A percentile compares a stretch with the other conserved stretches of the same genome.
These are phyloP conservation scores for Mormyrops boulengeri DNA, from an alignment of 2,797 vertebrate species.

Conservation along the genomic window DNA sequence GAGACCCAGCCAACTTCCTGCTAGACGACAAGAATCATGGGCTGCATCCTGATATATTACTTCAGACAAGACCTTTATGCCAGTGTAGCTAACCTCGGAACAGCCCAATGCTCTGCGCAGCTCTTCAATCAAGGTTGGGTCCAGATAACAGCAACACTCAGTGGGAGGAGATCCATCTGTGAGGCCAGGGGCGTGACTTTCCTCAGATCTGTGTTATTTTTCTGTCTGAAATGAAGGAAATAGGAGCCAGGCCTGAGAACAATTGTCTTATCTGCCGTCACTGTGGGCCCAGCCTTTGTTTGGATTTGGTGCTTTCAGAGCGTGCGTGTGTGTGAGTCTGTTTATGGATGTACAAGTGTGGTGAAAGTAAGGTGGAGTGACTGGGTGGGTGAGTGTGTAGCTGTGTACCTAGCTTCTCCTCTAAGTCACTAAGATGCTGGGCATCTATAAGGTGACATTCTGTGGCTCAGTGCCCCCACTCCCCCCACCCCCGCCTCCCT, in stretches of 20 bases:
- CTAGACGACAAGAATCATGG: not conserved
- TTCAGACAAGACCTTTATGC: not conserved
- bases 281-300: not conserved
- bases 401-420: not conserved
- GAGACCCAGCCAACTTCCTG: not conserved
- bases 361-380: not conserved
- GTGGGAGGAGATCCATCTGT: constrained; percentile 11
- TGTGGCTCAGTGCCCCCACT: not conserved
- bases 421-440: not conserved
- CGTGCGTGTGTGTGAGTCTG: constrained; percentile 1
- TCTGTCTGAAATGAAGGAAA: constrained; percentile 3
- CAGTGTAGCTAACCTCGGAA: not conserved
- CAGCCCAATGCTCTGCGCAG: constrained; percentile 8
- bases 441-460: not conserved
- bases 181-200: constrained; percentile 14
- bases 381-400: not conserved
- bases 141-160: constrained; percentile 6
- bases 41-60: not conserved
- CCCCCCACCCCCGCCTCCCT: not conserved
- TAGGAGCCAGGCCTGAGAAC: not conserved
- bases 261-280: constrained; percentile 2
- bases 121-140: not conserved
- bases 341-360: not conserved
- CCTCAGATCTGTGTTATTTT: not conserved
- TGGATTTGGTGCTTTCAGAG: not conserved